phyloP scores from a whole-genome alignment of 2,888 invertebrate species.

The Micoletzkya japonica region DNA sequence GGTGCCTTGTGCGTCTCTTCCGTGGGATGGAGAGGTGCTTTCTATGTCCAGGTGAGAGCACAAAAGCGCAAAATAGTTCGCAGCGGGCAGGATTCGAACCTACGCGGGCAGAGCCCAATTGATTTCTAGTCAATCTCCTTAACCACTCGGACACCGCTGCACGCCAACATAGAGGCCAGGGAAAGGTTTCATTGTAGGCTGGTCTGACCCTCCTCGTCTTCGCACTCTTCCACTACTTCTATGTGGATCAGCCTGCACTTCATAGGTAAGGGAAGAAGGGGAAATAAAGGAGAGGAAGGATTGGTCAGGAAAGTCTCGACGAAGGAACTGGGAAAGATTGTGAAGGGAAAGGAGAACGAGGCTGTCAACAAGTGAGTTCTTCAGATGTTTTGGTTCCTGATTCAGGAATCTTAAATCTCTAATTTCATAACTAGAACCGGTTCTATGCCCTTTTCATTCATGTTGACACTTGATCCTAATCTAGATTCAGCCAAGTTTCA shows the following conservation, averaged over 20 bases:
- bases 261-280: background rate
- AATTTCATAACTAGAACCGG: background rate
- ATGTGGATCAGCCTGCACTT: constrained; percentile 17
- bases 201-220: constrained; percentile 14
- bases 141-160: constrained; percentile 47
- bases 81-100: constrained; percentile 50
- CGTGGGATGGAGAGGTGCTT: constrained; percentile 23
- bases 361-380: background rate
- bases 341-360: constrained; percentile 6
- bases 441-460: background rate
- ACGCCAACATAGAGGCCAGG: background rate
- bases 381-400: background rate
- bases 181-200: constrained; percentile 4
- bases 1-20: constrained; percentile 23
- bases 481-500: no score
- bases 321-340: constrained; percentile 17
- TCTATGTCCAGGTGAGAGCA: constrained; percentile 18
- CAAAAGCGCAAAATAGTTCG: constrained; percentile 8
- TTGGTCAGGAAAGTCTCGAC: constrained; percentile 19
- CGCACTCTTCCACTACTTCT: constrained; percentile 15
- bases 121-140: constrained; percentile 56
- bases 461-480: no score
- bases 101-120: constrained; percentile 54
- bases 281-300: background rate
- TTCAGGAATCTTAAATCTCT: background rate